Evolutionary conservation across 2,888 invertebrate genomes (phyloP), one percentile per base, ranked within the genome.

Genomic region (Pyrrhosoma nymphula): DNA sequence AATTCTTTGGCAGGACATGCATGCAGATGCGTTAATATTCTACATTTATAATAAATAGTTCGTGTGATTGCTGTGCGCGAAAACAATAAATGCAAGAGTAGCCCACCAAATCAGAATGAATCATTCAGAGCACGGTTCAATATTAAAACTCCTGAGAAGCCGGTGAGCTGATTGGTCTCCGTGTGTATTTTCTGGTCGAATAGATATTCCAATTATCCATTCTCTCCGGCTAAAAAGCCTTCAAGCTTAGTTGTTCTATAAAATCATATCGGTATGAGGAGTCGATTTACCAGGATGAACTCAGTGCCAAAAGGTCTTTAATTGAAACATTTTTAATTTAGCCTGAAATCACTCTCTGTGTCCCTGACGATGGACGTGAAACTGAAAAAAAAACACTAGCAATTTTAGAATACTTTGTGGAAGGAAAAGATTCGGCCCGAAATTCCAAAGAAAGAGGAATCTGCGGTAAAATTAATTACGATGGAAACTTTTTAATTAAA

Each of bases 401-500:
- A 82, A 35, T 82, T 82, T 82, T 82, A 12, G 35, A 23, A 26
- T 47, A 93, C 39, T 93, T 75, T 47, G 69, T 75, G 10, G 14
- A 26, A 93, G 39, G 56, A 69, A 93, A 93, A 93, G 47, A 39
- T 47, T 47, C 23, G n/a, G 69, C 39, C 93, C 39, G 47, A n/a
- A 18, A 69, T 93, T 47, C 47, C 47, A 55, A 69, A 69, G 63
- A 75, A 69, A 47, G 39, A n/a, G 16, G 47, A 55, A 93, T 47
- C 26, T 47, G 60, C 14, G 93, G 39, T n/a, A 16, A 93, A 91
- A 93, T 93, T 93, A 75, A 93, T 93, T 93, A 47, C 47, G n/a
- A 69, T 26, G 69, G 93, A 26, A 75, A 69, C 47, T 93, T 93
- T 93, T 93, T 93, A 75, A 93, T 93, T 75, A 75, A 93, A 69